Percentiles rank a stretch among this genome's conserved stretches.
These are phyloP conservation scores for Drosophila melanogaster DNA, from an alignment of 1,140 invertebrate species.

Conservation along the genomic window DNA sequence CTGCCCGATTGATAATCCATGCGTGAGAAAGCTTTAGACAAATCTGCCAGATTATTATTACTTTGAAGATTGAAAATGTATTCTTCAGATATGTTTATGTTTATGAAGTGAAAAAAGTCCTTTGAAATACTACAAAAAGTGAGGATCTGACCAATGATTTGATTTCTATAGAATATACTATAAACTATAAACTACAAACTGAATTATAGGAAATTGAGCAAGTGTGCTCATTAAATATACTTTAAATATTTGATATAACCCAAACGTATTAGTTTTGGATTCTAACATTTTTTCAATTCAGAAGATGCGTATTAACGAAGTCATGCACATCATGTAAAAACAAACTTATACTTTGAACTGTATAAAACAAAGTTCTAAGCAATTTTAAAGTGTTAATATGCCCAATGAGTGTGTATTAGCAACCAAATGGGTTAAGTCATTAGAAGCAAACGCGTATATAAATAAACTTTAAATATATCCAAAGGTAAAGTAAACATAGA, in stretches of 20 bases:
- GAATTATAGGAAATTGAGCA: too few relatives aligned
- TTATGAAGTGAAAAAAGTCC: too few relatives aligned
- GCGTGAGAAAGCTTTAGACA: too few relatives aligned
- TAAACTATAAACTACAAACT: too few relatives aligned
- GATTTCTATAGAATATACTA: too few relatives aligned
- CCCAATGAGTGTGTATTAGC: not conserved
- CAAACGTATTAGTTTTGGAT: not conserved
- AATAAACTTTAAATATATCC: too few relatives aligned
- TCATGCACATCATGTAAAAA: not conserved
- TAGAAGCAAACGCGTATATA: not conserved
- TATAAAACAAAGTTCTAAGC: not conserved
- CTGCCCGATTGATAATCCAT: conserved; percentile 49
- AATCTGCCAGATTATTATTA: not conserved
- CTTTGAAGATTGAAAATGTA: too few relatives aligned
- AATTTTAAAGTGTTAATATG: not conserved
- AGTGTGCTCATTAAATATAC: too few relatives aligned
- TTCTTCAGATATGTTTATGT: not conserved
- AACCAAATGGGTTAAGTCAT: not conserved
- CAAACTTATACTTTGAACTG: not conserved
- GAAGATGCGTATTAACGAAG: not conserved
- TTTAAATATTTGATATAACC: too few relatives aligned
- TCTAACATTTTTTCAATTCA: not conserved
- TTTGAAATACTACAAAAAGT: too few relatives aligned
- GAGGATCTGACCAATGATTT: too few relatives aligned
- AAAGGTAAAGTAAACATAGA: too few relatives aligned